Base-by-base conservation (phyloP, 2,113 vertebrate species). In the Oryzias celebensis region DNA sequence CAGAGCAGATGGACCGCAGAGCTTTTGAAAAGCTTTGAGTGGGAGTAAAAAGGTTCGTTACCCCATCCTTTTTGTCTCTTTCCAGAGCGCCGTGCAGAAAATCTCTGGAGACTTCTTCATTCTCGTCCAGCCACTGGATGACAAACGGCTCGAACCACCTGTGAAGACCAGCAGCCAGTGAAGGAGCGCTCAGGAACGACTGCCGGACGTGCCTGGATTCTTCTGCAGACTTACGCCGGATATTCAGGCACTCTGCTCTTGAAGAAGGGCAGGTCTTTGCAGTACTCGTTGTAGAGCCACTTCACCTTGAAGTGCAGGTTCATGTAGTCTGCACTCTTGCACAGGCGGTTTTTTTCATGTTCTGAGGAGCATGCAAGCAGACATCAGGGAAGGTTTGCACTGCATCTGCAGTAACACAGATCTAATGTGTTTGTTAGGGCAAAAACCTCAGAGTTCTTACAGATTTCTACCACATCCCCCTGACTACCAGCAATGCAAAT, bases 271-370 rank as follows among this genome's bases (percentile, higher is more conserved):
- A 99, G 92, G 75, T 98, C 97, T 0, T 95, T 94, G 90, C 98
- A 97, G 2, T 99, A 99, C 82, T 99, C 97, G 0, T 99, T 99
- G 89, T 98, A 98, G 0, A 99, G 88, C 97, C 97, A 99, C 88
- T 99, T 99, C 58, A 98, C 97, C 88, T 99, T 99, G 88, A 99
- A 99, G 89, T 99, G 97, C 73, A 99, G 93, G 91, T 99, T 99
- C 97, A 99, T 99, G 89, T 99, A 99, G 89, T 99, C 97, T 0
- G 97, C 97, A 0, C 97, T 99, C 89, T 99, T 99, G 87, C 97
- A 99, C 62, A 98, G 81, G 1, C 97, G 94, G 53, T 99, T 97
- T 80, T 96, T 98, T 77, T 98, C 97, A 0, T 99, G 97, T 75
- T 98, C 96, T 98, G 83, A 17, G 12, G 55, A 31, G 41, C 24